Percentiles rank a stretch among this genome's conserved stretches.
Conservation (phyloP, 2,113 vertebrate species). For the Macquaria ambigua region DNA sequence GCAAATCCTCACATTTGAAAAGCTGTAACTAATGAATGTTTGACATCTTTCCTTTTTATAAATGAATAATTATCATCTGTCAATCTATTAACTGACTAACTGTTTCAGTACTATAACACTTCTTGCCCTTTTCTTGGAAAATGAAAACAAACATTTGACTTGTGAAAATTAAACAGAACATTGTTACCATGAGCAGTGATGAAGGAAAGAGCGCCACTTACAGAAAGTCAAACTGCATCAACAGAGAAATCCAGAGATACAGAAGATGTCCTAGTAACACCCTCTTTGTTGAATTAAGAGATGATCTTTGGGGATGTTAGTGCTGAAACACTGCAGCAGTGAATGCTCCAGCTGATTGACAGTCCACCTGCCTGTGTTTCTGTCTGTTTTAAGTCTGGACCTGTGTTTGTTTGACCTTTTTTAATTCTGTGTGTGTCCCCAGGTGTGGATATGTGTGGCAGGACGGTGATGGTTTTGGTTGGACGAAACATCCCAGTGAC, state of each 20-base stretch:
- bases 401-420: neutral
- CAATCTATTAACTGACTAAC: neutral
- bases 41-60: neutral
- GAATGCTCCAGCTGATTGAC: neutral
- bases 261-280: neutral
- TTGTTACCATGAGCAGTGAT: neutral
- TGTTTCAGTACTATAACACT: neutral
- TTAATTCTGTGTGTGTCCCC: constrained; percentile 23
- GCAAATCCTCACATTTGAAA: neutral
- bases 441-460: constrained; percentile 94
- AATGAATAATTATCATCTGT: neutral
- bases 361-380: neutral
- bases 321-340: neutral
- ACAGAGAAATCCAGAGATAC: neutral
- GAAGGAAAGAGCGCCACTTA: too few relatives aligned
- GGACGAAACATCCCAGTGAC: constrained; percentile 97
- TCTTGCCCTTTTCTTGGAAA: neutral
- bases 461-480: constrained; percentile 95
- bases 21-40: neutral
- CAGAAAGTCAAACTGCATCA: neutral
- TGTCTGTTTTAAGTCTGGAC: neutral
- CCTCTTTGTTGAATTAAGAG: neutral
- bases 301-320: neutral
- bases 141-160: neutral
- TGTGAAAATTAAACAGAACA: neutral